Base-by-base conservation (phyloP, 2,888 invertebrate genomes). In the Tricholauxania praeusta region DNA sequence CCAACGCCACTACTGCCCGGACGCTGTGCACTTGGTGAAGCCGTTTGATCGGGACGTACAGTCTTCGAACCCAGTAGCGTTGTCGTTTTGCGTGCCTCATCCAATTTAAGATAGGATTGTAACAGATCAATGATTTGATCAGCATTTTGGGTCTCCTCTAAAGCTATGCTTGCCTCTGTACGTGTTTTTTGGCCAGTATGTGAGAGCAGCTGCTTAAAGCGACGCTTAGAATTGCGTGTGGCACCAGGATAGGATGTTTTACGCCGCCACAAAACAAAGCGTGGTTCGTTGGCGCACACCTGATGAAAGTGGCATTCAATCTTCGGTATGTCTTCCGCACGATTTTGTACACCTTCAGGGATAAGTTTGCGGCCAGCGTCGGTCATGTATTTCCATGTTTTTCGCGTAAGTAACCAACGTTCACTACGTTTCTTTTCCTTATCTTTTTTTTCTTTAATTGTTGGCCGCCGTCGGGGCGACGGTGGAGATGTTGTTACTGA, bases 351-450 rank as follows among this genome's bases (percentile, higher is more conserved):
- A 22, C 93, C 93, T 67, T 95, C 95, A n/a, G 96, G 96, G 72
- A 96, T 92, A 67, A 96, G 89, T 83, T 93, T 93, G 74, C 94
- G 91, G 60, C 96, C 96, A 48, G 95, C 95, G 80, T 96, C 96
- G n/a, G 95, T 92, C 96, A 96, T 96, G 87, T 96, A 96, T 80
- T 94, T 90, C 96, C 96, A 96, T 64, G 96, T 96, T 88, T 96
- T 96, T 74, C 96, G 89, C 60, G 96, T 96, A 74, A 96, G 89
- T 74, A 96, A 89, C 96, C 96, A 96, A 86, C 96, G 91, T 87
- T 96, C 96, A 0, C 80, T 77, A 22, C 82, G 82, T 72, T 84
- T 83, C 52, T 82, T 80, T 28, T 83, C 80, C 17, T 83, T 83
- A 39, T 39, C 39, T 62, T 76, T 76, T 52, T 75, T 77, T 39